Base-by-base conservation (phyloP, 2,113 vertebrate species). In the Turnix velox region DNA sequence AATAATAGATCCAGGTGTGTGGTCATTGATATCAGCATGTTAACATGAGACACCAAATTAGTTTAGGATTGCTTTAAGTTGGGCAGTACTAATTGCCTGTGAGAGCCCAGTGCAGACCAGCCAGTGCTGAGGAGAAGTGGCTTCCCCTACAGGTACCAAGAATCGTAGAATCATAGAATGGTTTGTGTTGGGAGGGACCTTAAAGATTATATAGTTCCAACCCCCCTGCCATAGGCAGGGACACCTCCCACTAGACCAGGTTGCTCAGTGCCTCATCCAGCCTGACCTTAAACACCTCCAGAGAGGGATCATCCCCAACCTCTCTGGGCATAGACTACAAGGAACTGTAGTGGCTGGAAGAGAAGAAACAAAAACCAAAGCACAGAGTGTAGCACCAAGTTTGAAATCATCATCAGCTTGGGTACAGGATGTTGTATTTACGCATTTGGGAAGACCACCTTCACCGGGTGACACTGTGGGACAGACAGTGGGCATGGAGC, bases 61-160 rank as follows among this genome's bases (percentile, higher is more conserved):
- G 83, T 93, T 95, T 92, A 94, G 76, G 52, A 94, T 28, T 28
- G 46, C n/a, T 84, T 92, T 74, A 90, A 88, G 31, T 67, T 57
- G 93, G 69, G 46, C 37, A 35, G 48, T 18, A 28, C 55, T 49
- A 81, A 49, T 37, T 4, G 3, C 22, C 57, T 55, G 52, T 37
- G 61, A 88, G 31, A 84, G 59, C 55, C 68, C 2, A 0, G 1
- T 46, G 52, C 55, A 79, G 68, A 48, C n/a, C 2, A 6, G 30
- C 12, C 1, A 0, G 25, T 3, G 0, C 31, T n/a, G 79, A 59
- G 68, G 55, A 54, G 59, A 69, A 57, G 42, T 62, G 28, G 12
- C 12, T 13, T 86, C 52, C 22, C 48, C 58, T 57, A 33, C 31
- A 57, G 52, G 84, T 72, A 61, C 83, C 65, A 75, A 75, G 76